Base-by-base conservation (phyloP, 2,888 invertebrate species). In the Heliconius sara region DNA sequence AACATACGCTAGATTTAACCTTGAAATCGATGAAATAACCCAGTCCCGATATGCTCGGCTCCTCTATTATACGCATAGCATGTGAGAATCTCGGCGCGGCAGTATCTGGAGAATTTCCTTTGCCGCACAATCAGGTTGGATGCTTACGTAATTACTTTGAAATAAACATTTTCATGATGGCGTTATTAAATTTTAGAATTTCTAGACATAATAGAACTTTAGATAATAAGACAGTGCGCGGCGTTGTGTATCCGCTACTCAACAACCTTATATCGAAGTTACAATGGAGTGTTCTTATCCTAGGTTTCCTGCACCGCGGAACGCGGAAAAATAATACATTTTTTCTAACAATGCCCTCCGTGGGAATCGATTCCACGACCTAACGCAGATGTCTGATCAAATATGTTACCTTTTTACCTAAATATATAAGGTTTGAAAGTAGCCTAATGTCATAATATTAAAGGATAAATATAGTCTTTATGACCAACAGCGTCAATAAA, bases 81-180 rank as follows among this genome's bases (percentile, higher is more conserved):
- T 72, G 79, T 72, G 81, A 78, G 79, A 79, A 81, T 79, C 57
- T 57, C 66, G 52, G 57, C 47, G 34, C 72, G 47, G 72, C 65
- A 43, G 60, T 47, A 72, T 78, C 65, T 65, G n/a, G 65, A 34
- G 72, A 78, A 78, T 78, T 78, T 52, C 47, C 72, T 66, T 73
- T 60, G 39, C 67, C n/a, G 25, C 73, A 52, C 72, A 74, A 78
- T 74, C 73, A 52, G 57, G 39, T 43, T 65, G 47, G 52, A 74
- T 78, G 30, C 73, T 67, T 73, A 22, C 66, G 52, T 78, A 74
- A 78, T 78, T 73, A 52, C 73, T 60, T 67, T 52, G 60, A 22
- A 73, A n/a, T 67, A 19, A 52, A 67, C 66, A 78, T 72, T 43
- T 73, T 30, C 65, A 34, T 39, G 74, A 39, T n/a, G 25, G 57